phyloP scores from a whole-genome alignment of 35 echinoderm and acorn worm genomes.

The Diadema setosum region DNA sequence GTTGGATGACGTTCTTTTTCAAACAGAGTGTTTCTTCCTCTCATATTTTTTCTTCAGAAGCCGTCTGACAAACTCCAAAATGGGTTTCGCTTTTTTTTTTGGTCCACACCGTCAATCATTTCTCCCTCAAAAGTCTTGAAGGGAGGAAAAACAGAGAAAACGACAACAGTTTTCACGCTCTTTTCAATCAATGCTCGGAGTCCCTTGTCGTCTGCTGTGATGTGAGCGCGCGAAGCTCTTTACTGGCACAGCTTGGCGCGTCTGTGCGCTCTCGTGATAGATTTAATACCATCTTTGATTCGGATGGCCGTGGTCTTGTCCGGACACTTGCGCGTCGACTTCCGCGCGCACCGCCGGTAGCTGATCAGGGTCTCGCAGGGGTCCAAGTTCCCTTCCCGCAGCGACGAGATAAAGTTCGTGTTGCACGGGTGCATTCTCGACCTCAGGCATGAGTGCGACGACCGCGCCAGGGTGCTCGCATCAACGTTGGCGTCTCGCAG shows the following conservation, averaged over 20 bases:
- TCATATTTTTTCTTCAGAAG: too few species aligned
- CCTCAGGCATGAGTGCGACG: neutral
- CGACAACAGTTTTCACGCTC: too few species aligned
- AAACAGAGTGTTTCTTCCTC: too few species aligned
- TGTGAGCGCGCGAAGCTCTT: neutral
- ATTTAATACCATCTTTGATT: neutral
- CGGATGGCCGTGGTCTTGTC: neutral
- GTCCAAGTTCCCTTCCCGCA: neutral
- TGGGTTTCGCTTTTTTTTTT: too few species aligned
- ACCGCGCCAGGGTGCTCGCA: neutral
- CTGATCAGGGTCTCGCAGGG: neutral
- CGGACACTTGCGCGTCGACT: neutral
- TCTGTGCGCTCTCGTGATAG: conserved; percentile 8
- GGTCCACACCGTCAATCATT: too few species aligned
- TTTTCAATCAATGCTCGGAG: too few species aligned
- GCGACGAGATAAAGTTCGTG: conserved; percentile 15
- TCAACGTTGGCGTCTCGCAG: neutral
- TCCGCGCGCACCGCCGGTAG: neutral
- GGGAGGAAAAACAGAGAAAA: too few species aligned
- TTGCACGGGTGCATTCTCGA: conserved; percentile 3
- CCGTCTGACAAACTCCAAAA: too few species aligned
- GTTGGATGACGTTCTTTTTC: too few species aligned
- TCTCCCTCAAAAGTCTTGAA: too few species aligned
- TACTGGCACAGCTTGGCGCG: neutral
- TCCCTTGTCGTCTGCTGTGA: too few species aligned